phyloP scores from a whole-genome alignment of 1,140 invertebrate genomes.

The Drosophila punjabiensis region DNA sequence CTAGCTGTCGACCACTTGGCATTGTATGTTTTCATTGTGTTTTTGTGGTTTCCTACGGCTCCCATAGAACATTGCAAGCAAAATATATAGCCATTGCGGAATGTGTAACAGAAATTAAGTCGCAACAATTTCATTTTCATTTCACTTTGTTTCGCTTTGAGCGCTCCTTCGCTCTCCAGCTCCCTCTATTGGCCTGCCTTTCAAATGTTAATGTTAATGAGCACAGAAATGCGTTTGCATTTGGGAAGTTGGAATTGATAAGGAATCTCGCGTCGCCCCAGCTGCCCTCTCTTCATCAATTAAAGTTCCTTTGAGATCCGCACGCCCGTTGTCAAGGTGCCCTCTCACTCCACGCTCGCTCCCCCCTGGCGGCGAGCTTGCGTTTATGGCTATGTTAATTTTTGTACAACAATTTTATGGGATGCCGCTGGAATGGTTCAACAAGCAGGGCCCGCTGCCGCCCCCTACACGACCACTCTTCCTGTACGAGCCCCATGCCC shows the following conservation, averaged over 20 bases:
- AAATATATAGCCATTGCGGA: conserved; percentile 62
- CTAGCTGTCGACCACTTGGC: not conserved
- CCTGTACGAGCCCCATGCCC: conserved; percentile 16
- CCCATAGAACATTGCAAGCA: conserved; percentile 17
- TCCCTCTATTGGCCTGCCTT: conserved; percentile 10
- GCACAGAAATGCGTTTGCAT: conserved; percentile 33
- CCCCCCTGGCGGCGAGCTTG: conserved; percentile 21
- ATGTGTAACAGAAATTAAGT: conserved; percentile 63
- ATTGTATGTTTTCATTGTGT: conserved; percentile 2
- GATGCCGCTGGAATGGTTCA: conserved; percentile 57
- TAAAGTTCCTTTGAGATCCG: conserved; percentile 39
- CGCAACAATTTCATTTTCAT: conserved; percentile 64
- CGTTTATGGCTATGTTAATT: conserved; percentile 79
- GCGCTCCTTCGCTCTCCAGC: conserved; percentile 10
- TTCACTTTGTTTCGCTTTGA: conserved; percentile 48
- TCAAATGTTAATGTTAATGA: conserved; percentile 51
- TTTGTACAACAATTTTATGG: conserved; percentile 72
- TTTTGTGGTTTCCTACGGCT: conserved; percentile 15
- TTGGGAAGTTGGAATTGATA: conserved; percentile 45
- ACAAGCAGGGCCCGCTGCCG: conserved; percentile 4
- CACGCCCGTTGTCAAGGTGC: conserved; percentile 28
- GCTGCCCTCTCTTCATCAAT: conserved; percentile 18
- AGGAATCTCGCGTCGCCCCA: conserved; percentile 19
- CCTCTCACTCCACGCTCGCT: not conserved
- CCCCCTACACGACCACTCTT: not conserved